Percentiles rank a stretch among this genome's conserved stretches.
Evolutionary conservation across 2,888 invertebrate genomes (phyloP).

Genomic region (Meta bourneti): DNA sequence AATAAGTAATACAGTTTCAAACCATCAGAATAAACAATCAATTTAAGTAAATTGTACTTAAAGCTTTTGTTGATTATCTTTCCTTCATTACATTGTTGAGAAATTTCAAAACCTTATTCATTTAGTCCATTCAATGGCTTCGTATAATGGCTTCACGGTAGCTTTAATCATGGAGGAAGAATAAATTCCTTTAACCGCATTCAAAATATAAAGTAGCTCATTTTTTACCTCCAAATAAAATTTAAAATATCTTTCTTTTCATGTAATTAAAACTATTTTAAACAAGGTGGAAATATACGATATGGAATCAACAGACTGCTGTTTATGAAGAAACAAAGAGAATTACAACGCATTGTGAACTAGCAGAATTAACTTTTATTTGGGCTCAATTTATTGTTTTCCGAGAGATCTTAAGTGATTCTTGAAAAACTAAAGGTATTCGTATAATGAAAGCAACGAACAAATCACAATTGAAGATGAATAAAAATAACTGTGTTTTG

Average conservation of each 20-base stretch:
- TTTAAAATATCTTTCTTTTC: neutral
- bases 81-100: no score
- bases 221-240: no score
- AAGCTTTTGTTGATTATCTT: no score
- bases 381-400: neutral
- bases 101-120: no score
- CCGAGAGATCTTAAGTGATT: neutral
- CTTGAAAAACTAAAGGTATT: neutral
- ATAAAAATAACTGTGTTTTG: neutral
- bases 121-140: no score
- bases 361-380: neutral
- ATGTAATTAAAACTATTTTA: neutral
- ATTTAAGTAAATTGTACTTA: no score
- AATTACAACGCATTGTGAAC: neutral
- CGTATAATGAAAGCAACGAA: neutral
- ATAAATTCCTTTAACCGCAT: no score
- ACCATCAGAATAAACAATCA: no score
- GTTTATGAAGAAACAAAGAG: neutral
- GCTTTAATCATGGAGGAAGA: no score
- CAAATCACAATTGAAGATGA: neutral
- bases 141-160: no score
- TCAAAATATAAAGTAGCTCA: no score
- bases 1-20: no score
- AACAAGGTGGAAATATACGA: neutral
- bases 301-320: neutral